Percentiles rank a stretch among this genome's conserved stretches.
phyloP scores from a whole-genome alignment of 37 sponge, comb jelly and placozoan genomes.

The Beroe forskalii region DNA sequence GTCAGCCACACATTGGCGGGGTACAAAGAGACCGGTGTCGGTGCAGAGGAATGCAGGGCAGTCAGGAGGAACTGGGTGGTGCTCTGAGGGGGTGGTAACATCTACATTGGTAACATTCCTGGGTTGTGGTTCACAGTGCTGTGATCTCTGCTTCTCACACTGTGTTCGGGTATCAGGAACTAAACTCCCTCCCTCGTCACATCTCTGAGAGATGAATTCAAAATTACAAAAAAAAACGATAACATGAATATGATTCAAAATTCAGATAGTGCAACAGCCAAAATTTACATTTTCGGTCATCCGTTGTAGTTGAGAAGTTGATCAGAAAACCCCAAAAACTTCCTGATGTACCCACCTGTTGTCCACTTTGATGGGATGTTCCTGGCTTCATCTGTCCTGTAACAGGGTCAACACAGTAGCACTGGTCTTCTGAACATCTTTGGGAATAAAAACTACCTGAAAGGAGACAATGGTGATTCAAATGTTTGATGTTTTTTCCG shows the following conservation, averaged over 20 bases:
- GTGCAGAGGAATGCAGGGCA: conserved; percentile 6
- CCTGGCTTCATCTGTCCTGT: conserved; percentile 3
- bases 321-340: too few species aligned
- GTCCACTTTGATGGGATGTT: background rate
- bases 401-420: conserved; percentile 23
- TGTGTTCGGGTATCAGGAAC: background rate
- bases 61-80: background rate
- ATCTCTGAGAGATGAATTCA: background rate
- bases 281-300: too few species aligned
- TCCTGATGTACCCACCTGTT: too few species aligned
- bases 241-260: background rate
- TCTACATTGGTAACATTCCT: background rate
- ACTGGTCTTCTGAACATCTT: conserved; percentile 23
- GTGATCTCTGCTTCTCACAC: conserved; percentile 28
- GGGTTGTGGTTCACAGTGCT: background rate
- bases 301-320: too few species aligned
- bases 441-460: background rate
- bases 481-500: too few species aligned
- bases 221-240: background rate
- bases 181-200: background rate
- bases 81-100: background rate
- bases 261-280: too few species aligned
- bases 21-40: background rate
- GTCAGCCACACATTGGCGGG: background rate
- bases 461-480: too few species aligned